A percentile compares a stretch with the other conserved stretches of the same genome.
Conservation (phyloP, 2,113 vertebrate species). For the Aix galericulata region DNA sequence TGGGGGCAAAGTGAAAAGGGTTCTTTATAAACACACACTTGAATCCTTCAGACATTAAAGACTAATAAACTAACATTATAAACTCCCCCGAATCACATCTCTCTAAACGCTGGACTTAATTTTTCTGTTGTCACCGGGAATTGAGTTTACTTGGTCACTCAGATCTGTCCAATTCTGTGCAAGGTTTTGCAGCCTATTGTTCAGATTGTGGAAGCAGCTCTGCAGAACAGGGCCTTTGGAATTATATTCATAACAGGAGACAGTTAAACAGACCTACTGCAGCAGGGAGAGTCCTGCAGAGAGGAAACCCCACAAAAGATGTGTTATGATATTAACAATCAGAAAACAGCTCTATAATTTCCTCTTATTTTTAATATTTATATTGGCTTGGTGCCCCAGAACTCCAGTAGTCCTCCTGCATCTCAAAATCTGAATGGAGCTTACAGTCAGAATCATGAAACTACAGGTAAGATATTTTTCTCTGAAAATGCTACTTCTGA, state of each 20-base stretch:
- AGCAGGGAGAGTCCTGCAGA: slow-evolving; percentile 19
- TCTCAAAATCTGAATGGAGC: not conserved
- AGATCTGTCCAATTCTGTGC: not conserved
- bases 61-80: not conserved
- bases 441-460: not conserved
- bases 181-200: not conserved
- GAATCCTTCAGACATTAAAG: slow-evolving; percentile 22
- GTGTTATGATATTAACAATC: slow-evolving; percentile 29
- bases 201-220: not conserved
- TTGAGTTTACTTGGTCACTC: slow-evolving; percentile 15
- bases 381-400: not conserved
- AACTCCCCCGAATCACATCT: not conserved
- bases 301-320: slow-evolving; percentile 51
- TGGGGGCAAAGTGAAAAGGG: slow-evolving; percentile 12
- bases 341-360: slow-evolving; percentile 47
- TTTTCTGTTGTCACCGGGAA: slow-evolving; percentile 15
- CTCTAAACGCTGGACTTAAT: slow-evolving; percentile 16
- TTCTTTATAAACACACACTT: not conserved
- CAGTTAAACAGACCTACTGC: slow-evolving; percentile 34
- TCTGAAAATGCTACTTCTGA: not conserved
- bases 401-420: not conserved
- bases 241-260: not conserved
- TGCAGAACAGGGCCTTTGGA: not conserved
- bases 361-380: slow-evolving; percentile 28
- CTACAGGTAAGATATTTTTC: not conserved